phyloP scores from a whole-genome alignment of 2,113 vertebrate genomes.

The Dipodomys spectabilis region DNA sequence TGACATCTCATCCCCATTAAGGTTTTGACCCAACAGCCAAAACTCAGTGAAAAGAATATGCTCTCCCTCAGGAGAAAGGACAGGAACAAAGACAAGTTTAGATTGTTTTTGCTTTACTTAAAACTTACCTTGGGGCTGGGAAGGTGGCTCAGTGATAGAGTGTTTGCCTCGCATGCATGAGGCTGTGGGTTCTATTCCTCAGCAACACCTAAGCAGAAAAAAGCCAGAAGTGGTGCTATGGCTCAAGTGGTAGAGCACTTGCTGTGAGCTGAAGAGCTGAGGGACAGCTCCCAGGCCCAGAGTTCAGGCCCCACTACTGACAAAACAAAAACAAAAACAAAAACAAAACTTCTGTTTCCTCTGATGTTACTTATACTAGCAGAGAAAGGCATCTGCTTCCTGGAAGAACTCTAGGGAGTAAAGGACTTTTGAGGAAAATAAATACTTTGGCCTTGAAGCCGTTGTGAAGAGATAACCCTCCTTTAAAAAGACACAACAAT shows the following conservation, averaged over 20 bases:
- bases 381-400: neutral
- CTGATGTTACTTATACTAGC: neutral
- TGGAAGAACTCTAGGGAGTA: neutral
- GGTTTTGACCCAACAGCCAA: neutral
- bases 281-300: too few relatives aligned
- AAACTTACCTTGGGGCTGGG: neutral
- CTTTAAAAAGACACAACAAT: neutral
- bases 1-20: neutral
- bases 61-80: neutral
- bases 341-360: neutral
- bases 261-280: too few relatives aligned
- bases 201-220: too few relatives aligned
- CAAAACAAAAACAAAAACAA: too few relatives aligned
- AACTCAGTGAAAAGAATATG: conserved; percentile 5
- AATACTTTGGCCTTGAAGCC: neutral
- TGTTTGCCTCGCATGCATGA: too few relatives aligned
- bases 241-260: too few relatives aligned
- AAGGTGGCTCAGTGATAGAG: too few relatives aligned
- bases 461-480: neutral
- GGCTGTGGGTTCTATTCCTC: too few relatives aligned
- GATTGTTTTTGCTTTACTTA: neutral
- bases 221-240: too few relatives aligned
- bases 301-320: too few relatives aligned
- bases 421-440: neutral
- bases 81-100: neutral